Base-by-base conservation (phyloP, 2,113 vertebrate genomes). In the Sinocyclocheilus anshuiensis region DNA sequence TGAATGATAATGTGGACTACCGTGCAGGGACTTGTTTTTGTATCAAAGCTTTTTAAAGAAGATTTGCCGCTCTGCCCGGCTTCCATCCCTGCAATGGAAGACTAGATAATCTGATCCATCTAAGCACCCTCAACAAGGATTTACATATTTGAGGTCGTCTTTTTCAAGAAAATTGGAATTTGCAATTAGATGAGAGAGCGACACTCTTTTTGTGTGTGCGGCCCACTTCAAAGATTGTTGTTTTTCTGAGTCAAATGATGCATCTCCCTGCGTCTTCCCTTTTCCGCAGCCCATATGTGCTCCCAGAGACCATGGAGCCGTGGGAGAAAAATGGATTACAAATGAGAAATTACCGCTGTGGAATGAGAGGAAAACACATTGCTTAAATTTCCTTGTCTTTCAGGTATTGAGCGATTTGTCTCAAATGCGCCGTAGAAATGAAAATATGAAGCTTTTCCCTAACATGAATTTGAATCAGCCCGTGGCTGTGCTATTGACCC, bases 271-370 rank as follows among this genome's bases (percentile, higher is more conserved):
- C 86, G 53, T 63, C 77, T 55, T 83, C 33, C 7, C 86, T 71
- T 83, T 83, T 86, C 86, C 50, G 83, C 80, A 84, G 85, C n/a
- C 57, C 84, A 72, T 88, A 87, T 86, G 88, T 89, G 20, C 74
- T 86, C 85, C 45, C 53, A 77, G 81, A 67, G 82, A 91, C 90
- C 90, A 84, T 0, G 87, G 63, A 91, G 87, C 81, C 87, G 83
- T 59, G 86, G 63, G 86, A 85, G 87, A 81, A 85, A 88, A 89
- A 69, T 67, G 80, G 83, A 90, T 84, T 63, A 80, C 81, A 85
- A 90, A 93, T 91, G 90, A 90, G 88, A 91, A 92, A 92, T 89
- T n/a, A 88, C 90, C 89, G 84, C 79, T 84, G 36, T 80, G 39
- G 53, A 87, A 81, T 65, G 83, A 72, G 61, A 74, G 86, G 86